Evolutionary conservation across 1,140 invertebrate species (phyloP).

Genomic region (Penaeus indicus): DNA sequence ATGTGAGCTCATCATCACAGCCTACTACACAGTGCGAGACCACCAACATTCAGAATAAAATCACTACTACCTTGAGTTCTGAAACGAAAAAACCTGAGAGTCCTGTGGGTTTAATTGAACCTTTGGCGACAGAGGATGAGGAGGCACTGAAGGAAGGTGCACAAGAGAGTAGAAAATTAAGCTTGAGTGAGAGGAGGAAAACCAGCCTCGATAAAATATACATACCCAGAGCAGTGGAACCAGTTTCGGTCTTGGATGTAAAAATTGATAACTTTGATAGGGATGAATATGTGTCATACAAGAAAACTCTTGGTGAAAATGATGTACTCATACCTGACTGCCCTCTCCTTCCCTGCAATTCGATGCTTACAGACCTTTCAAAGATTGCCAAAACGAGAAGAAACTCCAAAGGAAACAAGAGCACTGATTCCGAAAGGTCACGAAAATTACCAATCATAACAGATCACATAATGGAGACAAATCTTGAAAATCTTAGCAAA

Average conservation of each 20-base stretch:
- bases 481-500: too few species aligned
- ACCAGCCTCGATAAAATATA: slow-evolving; percentile 49
- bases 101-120: slow-evolving; percentile 30
- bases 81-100: not conserved
- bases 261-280: slow-evolving; percentile 57
- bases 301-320: slow-evolving; percentile 41
- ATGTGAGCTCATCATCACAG: too few species aligned
- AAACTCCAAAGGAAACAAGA: too few species aligned
- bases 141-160: slow-evolving; percentile 31
- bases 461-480: too few species aligned
- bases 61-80: too few species aligned
- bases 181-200: slow-evolving; percentile 45
- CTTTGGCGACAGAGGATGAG: slow-evolving; percentile 44
- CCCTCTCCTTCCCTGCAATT: not conserved
- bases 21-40: too few species aligned
- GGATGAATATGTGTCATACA: slow-evolving; percentile 52
- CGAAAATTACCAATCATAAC: too few species aligned
- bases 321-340: slow-evolving; percentile 15
- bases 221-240: slow-evolving; percentile 34
- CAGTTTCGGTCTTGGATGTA: slow-evolving; percentile 4
- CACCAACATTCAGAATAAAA: too few species aligned
- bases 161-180: slow-evolving; percentile 13
- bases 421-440: too few species aligned
- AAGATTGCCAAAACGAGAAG: too few species aligned
- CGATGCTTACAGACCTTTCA: too few species aligned